phyloP scores from a whole-genome alignment of 2,888 invertebrate genomes.

The Polietes domitor region DNA sequence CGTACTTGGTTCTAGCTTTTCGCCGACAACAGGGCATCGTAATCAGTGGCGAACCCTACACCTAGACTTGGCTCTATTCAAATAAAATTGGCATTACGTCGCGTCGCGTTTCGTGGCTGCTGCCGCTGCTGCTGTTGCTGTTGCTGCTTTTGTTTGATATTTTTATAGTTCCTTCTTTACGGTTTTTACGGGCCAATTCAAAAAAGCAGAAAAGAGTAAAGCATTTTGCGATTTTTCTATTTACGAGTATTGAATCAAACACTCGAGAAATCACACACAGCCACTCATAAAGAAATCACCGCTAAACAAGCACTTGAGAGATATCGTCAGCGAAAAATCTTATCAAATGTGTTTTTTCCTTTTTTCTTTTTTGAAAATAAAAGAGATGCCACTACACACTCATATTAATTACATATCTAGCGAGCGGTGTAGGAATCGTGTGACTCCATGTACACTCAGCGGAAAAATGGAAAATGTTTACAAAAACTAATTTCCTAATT shows the following conservation, averaged over 20 bases:
- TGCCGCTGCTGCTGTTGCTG: too few species aligned
- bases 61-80: too few species aligned
- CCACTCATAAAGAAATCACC: constrained; percentile 45
- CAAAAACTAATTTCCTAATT: too few species aligned
- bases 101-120: background rate
- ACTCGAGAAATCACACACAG: constrained; percentile 45
- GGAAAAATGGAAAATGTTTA: background rate
- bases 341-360: too few species aligned
- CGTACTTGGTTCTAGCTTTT: too few species aligned
- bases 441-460: background rate
- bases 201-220: background rate
- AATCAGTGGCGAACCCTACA: background rate
- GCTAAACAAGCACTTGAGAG: constrained; percentile 58
- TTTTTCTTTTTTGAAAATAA: background rate
- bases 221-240: constrained; percentile 37
- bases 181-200: background rate
- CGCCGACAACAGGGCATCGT: background rate
- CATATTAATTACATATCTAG: constrained; percentile 20
- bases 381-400: constrained; percentile 22
- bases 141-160: background rate
- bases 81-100: background rate
- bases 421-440: too few species aligned
- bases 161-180: background rate
- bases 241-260: constrained; percentile 19
- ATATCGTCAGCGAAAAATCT: constrained; percentile 49